Percentiles rank a stretch among this genome's conserved stretches.
Evolutionary conservation across 2,113 vertebrate species (phyloP).

Genomic region (Aegithalos caudatus): DNA sequence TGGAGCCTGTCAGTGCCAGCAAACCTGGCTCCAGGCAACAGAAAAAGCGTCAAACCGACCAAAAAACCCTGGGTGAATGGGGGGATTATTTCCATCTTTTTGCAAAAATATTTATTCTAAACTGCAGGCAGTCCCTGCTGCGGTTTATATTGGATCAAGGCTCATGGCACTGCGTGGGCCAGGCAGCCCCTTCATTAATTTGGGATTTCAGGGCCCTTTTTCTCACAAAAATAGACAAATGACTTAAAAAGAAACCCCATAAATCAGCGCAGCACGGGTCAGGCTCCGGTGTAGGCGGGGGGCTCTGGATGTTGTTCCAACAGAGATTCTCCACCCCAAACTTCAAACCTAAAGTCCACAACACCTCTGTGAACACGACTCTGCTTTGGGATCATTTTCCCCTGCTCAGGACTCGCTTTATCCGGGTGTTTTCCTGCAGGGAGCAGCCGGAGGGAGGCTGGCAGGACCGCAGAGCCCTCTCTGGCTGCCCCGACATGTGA

Average conservation of each 20-base stretch:
- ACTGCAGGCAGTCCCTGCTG: neutral
- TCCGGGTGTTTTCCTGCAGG: accelerated
- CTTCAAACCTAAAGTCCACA: accelerated
- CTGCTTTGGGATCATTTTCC: accelerated
- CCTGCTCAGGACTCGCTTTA: accelerated
- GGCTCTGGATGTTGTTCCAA: neutral
- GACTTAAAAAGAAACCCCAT: neutral
- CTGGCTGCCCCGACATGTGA: neutral
- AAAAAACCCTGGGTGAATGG: neutral
- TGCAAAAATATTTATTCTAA: conserved; percentile 47
- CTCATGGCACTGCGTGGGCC: neutral
- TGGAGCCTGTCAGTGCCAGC: accelerated
- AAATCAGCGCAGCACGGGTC: neutral
- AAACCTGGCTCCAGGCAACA: accelerated
- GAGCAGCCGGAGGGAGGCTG: neutral
- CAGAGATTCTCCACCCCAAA: neutral
- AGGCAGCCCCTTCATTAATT: neutral
- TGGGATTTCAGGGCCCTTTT: neutral
- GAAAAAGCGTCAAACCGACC: neutral
- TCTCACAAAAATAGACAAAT: neutral
- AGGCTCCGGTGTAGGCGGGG: accelerated
- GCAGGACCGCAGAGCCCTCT: neutral
- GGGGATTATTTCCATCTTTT: conserved; percentile 34
- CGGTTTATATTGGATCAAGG: conserved; percentile 25
- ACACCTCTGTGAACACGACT: accelerated